phyloP scores from a whole-genome alignment of 2,113 vertebrate species.

The Accipiter virgatus region DNA sequence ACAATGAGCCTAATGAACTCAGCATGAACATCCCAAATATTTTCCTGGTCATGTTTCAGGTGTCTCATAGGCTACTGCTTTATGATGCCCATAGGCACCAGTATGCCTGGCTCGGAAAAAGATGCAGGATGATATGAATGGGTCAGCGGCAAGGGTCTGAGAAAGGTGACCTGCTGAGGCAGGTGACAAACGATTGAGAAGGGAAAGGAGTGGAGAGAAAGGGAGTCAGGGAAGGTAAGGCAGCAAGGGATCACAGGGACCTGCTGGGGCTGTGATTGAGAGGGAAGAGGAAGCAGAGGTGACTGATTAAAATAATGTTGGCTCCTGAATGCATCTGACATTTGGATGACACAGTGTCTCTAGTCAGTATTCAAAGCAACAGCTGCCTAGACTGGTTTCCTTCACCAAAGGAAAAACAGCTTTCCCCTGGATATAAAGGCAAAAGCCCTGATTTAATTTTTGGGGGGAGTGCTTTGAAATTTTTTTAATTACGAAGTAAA shows the following conservation, averaged over 20 bases:
- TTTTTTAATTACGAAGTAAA: slow-evolving; percentile 19
- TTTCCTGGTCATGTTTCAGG: not conserved
- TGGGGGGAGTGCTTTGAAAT: not conserved
- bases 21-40: not conserved
- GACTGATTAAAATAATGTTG: not conserved
- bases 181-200: not conserved
- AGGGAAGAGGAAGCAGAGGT: not conserved
- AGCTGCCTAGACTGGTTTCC: not conserved
- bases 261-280: not conserved
- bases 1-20: not conserved
- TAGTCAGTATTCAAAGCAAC: slow-evolving; percentile 9
- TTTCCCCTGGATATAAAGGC: not conserved
- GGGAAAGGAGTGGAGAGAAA: not conserved
- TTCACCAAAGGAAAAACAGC: not conserved
- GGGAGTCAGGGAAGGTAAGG: not conserved
- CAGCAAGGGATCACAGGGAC: not conserved
- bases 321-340: not conserved
- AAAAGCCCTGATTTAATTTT: not conserved
- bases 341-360: not conserved
- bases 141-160: not conserved
- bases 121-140: not conserved
- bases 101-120: not conserved
- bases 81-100: not conserved
- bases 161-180: not conserved
- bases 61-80: not conserved